Evolutionary conservation across 2,797 vertebrate species (phyloP), one percentile per base, ranked within the genome.

Genomic region (Strix occidentalis): DNA sequence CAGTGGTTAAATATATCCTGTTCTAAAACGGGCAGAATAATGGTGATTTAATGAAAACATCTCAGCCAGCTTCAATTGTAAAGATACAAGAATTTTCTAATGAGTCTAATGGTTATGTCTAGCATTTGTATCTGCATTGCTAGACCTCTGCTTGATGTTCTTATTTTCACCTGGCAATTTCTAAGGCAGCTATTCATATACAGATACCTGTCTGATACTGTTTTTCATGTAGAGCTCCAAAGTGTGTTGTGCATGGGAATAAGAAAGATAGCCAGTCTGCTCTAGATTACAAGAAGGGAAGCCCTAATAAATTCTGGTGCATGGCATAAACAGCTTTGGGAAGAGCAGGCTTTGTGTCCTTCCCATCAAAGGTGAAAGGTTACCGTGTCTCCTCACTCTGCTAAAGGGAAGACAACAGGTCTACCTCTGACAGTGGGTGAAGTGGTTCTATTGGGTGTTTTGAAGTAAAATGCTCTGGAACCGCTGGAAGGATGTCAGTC

Each of bases 1-100:
- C 87, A 87, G 77, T 60, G 26, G 41, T 95, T 97, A 94, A 96
- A 96, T 96, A 96, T 81, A 94, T 85, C 87, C 76, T 94, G 51
- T 89, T 96, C 89, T 91, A 69, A 97, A 95, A 93, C 45, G 92
- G 56, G 82, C 26, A 68, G 77, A 65, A 72, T 87, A 92, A 89
- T 58, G 31, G 69, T 83, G 29, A 53, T 83, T 93, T 96, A 94
- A 92, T 74, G 74, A 94, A 89, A 95, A 74, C 25, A 41, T 84
- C 91, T 83, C 81, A 93, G 93, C 89, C 89, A 81, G 70, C 80
- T 77, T 71, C 66, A 82, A 10, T 75, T 90, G 51, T 76, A 90
- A 57, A 69, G 85, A 48, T 87, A 79, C 37, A 64, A 76, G 69
- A 91, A 72, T 91, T 90, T 84, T 95, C 71, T 72, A 64, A 26